phyloP scores from a whole-genome alignment of 2,888 invertebrate species.

The Rhynchonema sp. region DNA sequence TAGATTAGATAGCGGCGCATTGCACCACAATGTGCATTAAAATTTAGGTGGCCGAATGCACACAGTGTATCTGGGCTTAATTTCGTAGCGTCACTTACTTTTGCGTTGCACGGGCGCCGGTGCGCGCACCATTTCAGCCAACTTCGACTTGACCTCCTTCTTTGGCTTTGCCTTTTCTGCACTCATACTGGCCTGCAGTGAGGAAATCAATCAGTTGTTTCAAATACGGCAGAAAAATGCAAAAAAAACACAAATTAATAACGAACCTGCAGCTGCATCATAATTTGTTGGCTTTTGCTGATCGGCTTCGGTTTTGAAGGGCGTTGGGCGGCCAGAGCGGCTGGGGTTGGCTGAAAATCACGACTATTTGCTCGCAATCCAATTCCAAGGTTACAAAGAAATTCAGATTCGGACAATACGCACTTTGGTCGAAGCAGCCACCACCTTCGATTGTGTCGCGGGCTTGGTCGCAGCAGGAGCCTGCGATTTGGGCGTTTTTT shows the following conservation, averaged over 20 bases:
- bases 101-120: neutral
- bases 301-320: neutral
- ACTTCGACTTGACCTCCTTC: conserved; percentile 63
- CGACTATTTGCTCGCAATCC: no score
- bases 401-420: no score
- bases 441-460: no score
- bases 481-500: no score
- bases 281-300: neutral
- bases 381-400: no score
- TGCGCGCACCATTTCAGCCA: conserved; percentile 4
- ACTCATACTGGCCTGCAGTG: conserved; percentile 45
- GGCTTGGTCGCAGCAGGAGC: no score
- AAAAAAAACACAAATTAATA: neutral
- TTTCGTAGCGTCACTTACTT: no score
- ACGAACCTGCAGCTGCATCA: neutral
- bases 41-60: no score
- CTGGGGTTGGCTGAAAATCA: neutral
- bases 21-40: no score
- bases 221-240: neutral
- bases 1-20: no score
- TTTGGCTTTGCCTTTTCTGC: conserved; percentile 42
- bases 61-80: no score
- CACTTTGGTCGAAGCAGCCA: no score
- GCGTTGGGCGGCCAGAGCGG: neutral
- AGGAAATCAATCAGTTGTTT: neutral